Conservation (phyloP, 2,797 vertebrate genomes). For the Myotis planiceps region DNA sequence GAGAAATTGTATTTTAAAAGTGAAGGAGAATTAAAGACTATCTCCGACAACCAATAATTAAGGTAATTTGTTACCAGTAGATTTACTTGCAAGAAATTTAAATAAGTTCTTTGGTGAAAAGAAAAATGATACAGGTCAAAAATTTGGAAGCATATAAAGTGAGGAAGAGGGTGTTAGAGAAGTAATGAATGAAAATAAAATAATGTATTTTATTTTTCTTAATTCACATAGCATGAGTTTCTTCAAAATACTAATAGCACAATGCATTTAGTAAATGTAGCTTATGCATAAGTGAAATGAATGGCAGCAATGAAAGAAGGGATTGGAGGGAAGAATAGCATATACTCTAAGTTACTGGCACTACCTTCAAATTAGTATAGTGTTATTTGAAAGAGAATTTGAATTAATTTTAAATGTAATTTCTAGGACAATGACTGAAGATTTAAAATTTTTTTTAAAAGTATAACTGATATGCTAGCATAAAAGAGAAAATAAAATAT, state of each 20-base stretch:
- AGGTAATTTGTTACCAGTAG: background rate
- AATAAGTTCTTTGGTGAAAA: background rate
- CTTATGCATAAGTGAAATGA: background rate
- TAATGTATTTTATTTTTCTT: background rate
- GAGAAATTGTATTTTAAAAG: background rate
- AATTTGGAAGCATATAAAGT: background rate
- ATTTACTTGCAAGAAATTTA: background rate
- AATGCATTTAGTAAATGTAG: background rate
- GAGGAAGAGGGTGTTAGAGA: background rate
- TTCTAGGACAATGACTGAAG: background rate
- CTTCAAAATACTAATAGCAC: background rate
- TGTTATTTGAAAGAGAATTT: background rate
- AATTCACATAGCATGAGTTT: background rate
- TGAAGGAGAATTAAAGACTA: background rate
- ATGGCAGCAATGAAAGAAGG: background rate
- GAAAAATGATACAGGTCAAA: background rate
- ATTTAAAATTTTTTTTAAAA: background rate
- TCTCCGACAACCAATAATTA: background rate
- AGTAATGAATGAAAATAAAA: background rate
- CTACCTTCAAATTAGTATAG: background rate
- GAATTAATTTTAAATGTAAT: background rate
- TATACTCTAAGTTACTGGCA: background rate
- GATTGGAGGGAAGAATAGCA: background rate
- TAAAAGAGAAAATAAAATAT: background rate
- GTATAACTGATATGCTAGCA: background rate